phyloP scores from a whole-genome alignment of 2,888 invertebrate genomes.

The Xestia sexstrigata region DNA sequence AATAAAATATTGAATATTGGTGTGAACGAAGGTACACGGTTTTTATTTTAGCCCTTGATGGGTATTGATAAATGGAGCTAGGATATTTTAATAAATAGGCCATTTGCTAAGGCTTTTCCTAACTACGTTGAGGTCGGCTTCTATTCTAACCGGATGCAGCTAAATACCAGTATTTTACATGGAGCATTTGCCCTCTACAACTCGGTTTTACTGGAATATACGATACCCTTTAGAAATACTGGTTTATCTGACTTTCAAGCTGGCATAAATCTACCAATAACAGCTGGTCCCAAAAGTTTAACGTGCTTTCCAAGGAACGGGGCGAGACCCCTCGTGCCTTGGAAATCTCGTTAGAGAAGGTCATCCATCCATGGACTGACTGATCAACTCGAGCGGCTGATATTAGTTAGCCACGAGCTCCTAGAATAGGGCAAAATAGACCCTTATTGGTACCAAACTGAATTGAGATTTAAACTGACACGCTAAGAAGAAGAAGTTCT shows the following conservation, averaged over 20 bases:
- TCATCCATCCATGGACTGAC: not conserved
- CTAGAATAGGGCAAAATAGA: not conserved
- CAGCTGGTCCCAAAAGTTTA: no score
- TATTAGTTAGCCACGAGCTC: not conserved
- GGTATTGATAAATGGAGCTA: not conserved
- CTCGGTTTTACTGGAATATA: no score
- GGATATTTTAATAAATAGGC: not conserved
- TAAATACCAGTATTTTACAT: not conserved
- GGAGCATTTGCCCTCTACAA: no score
- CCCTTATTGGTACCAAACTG: not conserved
- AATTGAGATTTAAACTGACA: not conserved
- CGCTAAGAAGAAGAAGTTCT: not conserved
- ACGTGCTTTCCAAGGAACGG: no score
- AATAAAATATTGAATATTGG: constrained; percentile 36
- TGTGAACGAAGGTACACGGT: constrained; percentile 8
- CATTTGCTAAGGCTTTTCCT: not conserved
- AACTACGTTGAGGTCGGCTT: not conserved
- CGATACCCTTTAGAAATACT: not conserved
- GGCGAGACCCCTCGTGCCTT: no score
- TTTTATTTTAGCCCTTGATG: constrained; percentile 41
- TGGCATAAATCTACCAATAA: not conserved
- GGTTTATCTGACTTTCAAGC: not conserved
- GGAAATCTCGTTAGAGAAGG: not conserved
- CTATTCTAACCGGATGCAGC: not conserved
- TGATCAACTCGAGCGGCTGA: not conserved